Conservation (phyloP, 2,888 invertebrate genomes). For the Cataglyphis rosenhaueri region DNA sequence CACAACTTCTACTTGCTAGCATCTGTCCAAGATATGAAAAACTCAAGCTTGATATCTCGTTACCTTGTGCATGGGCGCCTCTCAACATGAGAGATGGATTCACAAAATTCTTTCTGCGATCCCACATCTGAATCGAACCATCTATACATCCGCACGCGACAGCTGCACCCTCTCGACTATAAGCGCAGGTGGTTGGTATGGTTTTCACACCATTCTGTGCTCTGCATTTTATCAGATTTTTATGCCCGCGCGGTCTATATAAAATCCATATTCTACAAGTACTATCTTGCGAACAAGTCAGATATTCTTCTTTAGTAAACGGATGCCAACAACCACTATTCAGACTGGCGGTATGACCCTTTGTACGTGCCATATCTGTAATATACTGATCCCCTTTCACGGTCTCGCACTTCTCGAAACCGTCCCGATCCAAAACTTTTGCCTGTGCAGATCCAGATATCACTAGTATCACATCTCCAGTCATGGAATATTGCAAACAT, state of each 20-base stretch:
- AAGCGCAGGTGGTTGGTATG: slow-evolving; percentile 93
- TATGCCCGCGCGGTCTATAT: slow-evolving; percentile 92
- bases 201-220: slow-evolving; percentile 95
- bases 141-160: slow-evolving; percentile 97
- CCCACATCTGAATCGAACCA: slow-evolving; percentile 99
- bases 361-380: slow-evolving; percentile 96
- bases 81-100: slow-evolving; percentile 93
- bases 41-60: slow-evolving; percentile 93
- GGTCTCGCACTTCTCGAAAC: slow-evolving; percentile 93
- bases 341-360: slow-evolving; percentile 97
- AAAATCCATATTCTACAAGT: slow-evolving; percentile 97
- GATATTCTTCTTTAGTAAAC: slow-evolving; percentile 94
- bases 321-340: slow-evolving; percentile 98
- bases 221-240: slow-evolving; percentile 94
- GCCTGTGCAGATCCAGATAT: slow-evolving; percentile 97
- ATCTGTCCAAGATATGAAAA: slow-evolving; percentile 95
- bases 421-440: slow-evolving; percentile 97
- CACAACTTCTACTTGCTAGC: slow-evolving; percentile 94
- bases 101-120: slow-evolving; percentile 95
- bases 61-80: slow-evolving; percentile 92
- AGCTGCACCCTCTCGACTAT: slow-evolving; percentile 93
- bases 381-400: slow-evolving; percentile 95
- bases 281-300: slow-evolving; percentile 97
- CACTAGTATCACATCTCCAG: slow-evolving; percentile 97
- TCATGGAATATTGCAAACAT: slow-evolving; percentile 95